Conservation (phyloP, 2,888 invertebrate genomes). For the Tryphoninae sp. region DNA sequence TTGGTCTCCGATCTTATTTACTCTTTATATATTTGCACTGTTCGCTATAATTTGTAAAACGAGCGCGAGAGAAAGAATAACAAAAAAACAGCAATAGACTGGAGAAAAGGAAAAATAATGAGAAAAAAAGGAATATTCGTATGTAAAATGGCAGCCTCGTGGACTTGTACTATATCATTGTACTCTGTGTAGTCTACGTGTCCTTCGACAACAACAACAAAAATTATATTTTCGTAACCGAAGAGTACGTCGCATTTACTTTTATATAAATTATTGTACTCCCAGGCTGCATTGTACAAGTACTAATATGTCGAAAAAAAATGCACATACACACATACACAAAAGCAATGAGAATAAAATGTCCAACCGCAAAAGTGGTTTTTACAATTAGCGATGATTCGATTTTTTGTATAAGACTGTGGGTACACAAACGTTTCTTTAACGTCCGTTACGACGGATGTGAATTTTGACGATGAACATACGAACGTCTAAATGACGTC, state of each 20-base stretch:
- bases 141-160: constrained; percentile 58
- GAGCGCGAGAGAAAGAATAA: constrained; percentile 18
- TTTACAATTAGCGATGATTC: constrained; percentile 12
- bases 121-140: constrained; percentile 36
- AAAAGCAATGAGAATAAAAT: constrained; percentile 52
- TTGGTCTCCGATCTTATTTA: constrained; percentile 40
- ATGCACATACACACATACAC: neutral
- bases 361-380: constrained; percentile 38
- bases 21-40: constrained; percentile 44
- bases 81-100: constrained; percentile 26
- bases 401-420: neutral
- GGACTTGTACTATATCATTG: constrained; percentile 46
- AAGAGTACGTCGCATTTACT: constrained; percentile 68
- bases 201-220: constrained; percentile 56
- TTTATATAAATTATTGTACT: constrained; percentile 68
- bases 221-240: constrained; percentile 69
- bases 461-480: no score
- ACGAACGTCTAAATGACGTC: no score
- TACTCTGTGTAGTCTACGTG: constrained; percentile 38
- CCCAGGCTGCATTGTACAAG: constrained; percentile 63
- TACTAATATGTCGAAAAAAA: constrained; percentile 50
- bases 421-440: no score
- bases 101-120: constrained; percentile 7
- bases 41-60: constrained; percentile 49
- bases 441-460: no score